Evolutionary conservation across 2,888 invertebrate genomes (phyloP), one percentile per base, ranked within the genome.

Genomic region (Pristionchus mayeri): DNA sequence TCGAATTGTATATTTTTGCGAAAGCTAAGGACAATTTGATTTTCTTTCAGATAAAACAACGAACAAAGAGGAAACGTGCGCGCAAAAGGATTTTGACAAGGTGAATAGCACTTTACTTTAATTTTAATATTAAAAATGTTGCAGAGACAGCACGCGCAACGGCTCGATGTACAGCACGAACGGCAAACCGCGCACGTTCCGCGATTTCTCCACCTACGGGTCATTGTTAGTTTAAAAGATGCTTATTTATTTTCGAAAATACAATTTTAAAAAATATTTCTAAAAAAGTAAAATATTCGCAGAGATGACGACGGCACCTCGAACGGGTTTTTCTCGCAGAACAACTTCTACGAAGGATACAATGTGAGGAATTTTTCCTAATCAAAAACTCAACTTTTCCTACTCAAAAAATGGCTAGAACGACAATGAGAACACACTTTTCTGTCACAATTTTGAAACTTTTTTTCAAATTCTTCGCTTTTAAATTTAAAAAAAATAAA

Each of bases 121-220:
- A 44, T 9, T 24, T 7, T 16, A 34, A 27, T 34, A 63, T 34
- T 3, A 63, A 34, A 2, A 48, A 85, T 50, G n/a, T 83, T 75
- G 60, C 54, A 83, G 80, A 24, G 86, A 85, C 40, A 86, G 60
- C 37, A 76, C 71, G 24, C 75, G 76, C 13, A 50, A 76, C 27
- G 84, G 84, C 44, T 37, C 85, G 82, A 30, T 81, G 71, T 40
- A 75, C 52, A 67, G 57, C 81, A 78, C 82, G 30, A 80, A 84
- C 85, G 37, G 82, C 67, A 67, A 85, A 75, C 52, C 80, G 54
- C 82, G 57, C 18, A 85, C 85, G 16, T 21, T 89, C 30, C 84
- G 87, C 40, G 71, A 71, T 11, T 71, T 71, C 40, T 71, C 71
- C 40, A 24, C 71, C 24, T 78, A 78, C 78, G 78, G 78, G 50